Base-by-base conservation (phyloP, 2,797 vertebrate genomes). In the Rhabdomys pumilio region DNA sequence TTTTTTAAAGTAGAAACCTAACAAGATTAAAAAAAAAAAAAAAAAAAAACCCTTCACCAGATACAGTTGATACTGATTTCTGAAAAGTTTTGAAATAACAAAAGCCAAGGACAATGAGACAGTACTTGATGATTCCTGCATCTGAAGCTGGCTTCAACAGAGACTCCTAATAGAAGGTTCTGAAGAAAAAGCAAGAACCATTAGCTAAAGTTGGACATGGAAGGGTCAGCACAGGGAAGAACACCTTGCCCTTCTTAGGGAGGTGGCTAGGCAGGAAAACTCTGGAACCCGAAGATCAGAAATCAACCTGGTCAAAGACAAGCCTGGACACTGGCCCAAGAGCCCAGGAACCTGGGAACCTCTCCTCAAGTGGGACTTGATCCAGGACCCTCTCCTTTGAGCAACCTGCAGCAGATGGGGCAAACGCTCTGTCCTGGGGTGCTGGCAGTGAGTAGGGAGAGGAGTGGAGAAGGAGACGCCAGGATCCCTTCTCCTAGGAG, bases 331-430 rank as follows among this genome's bases (percentile, higher is more conserved):
- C 13, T 11, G 82, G 53, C 85, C 67, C 8, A 10, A 53, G n/a
- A 26, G 29, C 38, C 24, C 53, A 1, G 67, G 47, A 89, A 19
- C 84, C 93, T 63, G 38, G 44, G 57, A 59, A 59, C 77, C 92
- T 94, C 53, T 57, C 93, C 90, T 67, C 34, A 87, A 69, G 67
- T 34, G 55, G 50, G 44, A 31, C 63, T 94, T 86, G 31, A 92
- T 61, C 77, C 50, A 57, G 57, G 44, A 59, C 85, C 81, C 67
- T 94, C 55, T 95, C 26, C 2, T 72, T 61, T 0, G 3, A 93
- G 44, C 50, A 65, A 73, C 84, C 57, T 59, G 55, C 17, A 44
- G 65, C 75, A 87, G 44, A 19, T 65, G 61, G 75, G 86, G 34
- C 72, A 59, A 63, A 50, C 57, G 17, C 26, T 55, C 61, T 57